These are phyloP conservation scores for Volucella inanis DNA, from an alignment of 2,888 invertebrate species.

Conservation along the genomic window DNA sequence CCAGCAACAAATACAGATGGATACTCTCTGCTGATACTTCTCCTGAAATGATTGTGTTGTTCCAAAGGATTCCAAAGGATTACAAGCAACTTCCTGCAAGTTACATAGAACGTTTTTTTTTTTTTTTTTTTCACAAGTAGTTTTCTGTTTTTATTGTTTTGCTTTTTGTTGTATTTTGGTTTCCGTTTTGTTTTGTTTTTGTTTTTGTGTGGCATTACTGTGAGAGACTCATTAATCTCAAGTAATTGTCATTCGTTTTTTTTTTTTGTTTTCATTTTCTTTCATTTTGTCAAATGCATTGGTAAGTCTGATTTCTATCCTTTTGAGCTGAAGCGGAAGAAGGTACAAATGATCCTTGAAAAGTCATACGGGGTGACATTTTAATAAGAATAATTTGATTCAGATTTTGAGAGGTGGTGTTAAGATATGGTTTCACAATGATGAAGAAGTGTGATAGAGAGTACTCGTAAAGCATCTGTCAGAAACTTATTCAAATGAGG, in stretches of 20 bases:
- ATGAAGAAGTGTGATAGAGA: not conserved
- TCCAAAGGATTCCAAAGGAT: conserved; percentile 61
- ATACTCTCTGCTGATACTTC: conserved; percentile 35
- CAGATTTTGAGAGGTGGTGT: not conserved
- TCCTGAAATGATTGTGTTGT: conserved; percentile 13
- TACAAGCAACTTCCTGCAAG: conserved; percentile 60
- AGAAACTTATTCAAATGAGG: too few species aligned
- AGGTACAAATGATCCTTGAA: conserved; percentile 34
- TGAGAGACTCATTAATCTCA: conserved; percentile 64
- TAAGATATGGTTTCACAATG: not conserved
- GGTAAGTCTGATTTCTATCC: not conserved
- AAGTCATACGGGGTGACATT: conserved; percentile 33
- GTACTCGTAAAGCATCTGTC: too few species aligned
- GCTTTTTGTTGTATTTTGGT: conserved; percentile 40
- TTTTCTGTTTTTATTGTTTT: conserved; percentile 40
- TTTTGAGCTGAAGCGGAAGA: not conserved
- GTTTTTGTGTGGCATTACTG: conserved; percentile 65
- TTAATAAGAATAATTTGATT: conserved; percentile 35
- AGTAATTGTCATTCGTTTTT: conserved; percentile 56
- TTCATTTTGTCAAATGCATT: not conserved
- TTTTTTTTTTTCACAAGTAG: too few species aligned
- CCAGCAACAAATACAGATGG: conserved; percentile 22
- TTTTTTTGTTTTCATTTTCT: not conserved
- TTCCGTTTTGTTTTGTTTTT: not conserved
- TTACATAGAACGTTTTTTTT: conserved; percentile 57